Conservation (phyloP, 2,888 invertebrate species). For the Gnatocerus cornutus region DNA sequence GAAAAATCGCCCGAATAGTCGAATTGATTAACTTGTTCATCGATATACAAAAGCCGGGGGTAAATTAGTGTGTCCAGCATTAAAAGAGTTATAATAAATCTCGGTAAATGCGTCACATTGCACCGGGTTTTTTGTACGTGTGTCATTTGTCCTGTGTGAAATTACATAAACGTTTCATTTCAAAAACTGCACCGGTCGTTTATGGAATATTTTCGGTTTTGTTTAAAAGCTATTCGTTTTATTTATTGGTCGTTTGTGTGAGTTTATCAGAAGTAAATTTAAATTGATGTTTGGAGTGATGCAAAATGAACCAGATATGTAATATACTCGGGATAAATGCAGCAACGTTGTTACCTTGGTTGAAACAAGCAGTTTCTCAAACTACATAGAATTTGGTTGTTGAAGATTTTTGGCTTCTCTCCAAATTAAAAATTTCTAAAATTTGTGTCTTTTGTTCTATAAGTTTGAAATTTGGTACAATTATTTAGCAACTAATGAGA, state of each 20-base stretch:
- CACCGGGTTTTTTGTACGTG: background rate
- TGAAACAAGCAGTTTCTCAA: background rate
- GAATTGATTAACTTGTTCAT: constrained; percentile 12
- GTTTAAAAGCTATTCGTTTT: constrained; percentile 19
- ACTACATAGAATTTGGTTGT: background rate
- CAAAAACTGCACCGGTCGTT: background rate
- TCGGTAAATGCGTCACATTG: constrained; percentile 5
- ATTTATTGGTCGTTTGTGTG: constrained; percentile 29
- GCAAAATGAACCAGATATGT: constrained; percentile 3
- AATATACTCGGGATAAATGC: background rate
- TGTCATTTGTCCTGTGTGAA: background rate
- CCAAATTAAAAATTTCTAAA: no score
- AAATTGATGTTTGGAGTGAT: constrained; percentile 19
- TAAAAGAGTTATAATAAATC: constrained; percentile 12
- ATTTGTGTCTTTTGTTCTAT: no score
- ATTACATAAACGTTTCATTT: constrained; percentile 7
- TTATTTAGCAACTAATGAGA: no score
- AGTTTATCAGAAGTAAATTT: constrained; percentile 24
- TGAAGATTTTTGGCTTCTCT: no score
- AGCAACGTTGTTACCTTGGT: background rate
- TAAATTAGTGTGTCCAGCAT: constrained; percentile 11
- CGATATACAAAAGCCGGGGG: background rate
- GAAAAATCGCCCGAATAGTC: background rate
- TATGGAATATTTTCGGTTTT: constrained; percentile 24
- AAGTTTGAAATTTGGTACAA: no score